phyloP scores from a whole-genome alignment of 1,140 invertebrate genomes.

The Papilio polyxenes region DNA sequence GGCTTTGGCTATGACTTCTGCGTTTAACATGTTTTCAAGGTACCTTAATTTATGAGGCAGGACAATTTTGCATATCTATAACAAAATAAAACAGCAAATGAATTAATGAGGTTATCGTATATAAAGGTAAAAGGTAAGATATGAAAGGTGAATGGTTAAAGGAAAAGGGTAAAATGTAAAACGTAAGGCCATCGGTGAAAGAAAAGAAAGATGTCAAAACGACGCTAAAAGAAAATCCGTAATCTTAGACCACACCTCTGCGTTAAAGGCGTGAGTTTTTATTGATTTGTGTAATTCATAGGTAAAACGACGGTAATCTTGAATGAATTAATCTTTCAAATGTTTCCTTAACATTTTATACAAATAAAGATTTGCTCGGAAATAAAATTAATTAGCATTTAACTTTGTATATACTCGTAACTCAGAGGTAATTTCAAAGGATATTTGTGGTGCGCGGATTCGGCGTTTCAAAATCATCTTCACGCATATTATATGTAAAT shows the following conservation, averaged over 20 bases:
- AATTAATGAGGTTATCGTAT: background rate
- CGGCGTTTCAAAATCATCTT: background rate
- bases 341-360: background rate
- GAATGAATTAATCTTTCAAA: background rate
- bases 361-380: background rate
- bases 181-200: no score
- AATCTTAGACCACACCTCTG: no score
- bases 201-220: no score
- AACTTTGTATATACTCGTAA: background rate
- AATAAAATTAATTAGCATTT: constrained; percentile 10
- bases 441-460: background rate
- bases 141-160: no score
- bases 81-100: constrained; percentile 40
- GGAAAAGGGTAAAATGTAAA: no score
- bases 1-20: constrained; percentile 68
- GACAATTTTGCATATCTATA: constrained; percentile 68
- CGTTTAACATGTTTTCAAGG: constrained; percentile 73
- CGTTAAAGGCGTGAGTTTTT: no score
- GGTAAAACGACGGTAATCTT: background rate
- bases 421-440: background rate
- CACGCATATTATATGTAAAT: background rate
- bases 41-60: constrained; percentile 71
- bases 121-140: no score
- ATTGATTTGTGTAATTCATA: no score
- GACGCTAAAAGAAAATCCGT: no score